These are phyloP conservation scores for Cistogaster globosa DNA, from an alignment of 2,888 invertebrate genomes.

Conservation along the genomic window DNA sequence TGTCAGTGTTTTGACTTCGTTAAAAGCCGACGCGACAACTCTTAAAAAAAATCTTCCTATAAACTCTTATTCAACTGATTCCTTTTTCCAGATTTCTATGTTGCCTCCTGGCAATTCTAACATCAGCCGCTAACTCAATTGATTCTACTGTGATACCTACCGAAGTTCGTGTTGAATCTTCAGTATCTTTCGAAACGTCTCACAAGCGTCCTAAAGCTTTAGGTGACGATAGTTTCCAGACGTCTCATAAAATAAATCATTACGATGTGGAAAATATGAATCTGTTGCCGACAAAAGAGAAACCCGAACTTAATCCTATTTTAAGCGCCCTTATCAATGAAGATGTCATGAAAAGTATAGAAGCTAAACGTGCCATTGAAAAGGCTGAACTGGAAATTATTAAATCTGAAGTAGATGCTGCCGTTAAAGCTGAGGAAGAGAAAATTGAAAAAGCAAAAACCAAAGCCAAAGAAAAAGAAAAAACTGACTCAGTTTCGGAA, in stretches of 20 bases:
- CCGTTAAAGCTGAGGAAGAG: slow-evolving; percentile 64
- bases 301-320: slow-evolving; percentile 82
- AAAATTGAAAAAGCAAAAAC: slow-evolving; percentile 40
- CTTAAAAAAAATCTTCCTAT: too few species aligned
- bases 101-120: slow-evolving; percentile 75
- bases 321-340: slow-evolving; percentile 84
- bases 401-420: slow-evolving; percentile 75
- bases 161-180: slow-evolving; percentile 67
- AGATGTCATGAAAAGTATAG: slow-evolving; percentile 84
- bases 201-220: slow-evolving; percentile 87
- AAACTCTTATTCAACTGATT: background rate
- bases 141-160: slow-evolving; percentile 62
- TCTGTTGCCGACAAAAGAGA: slow-evolving; percentile 82
- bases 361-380: slow-evolving; percentile 82
- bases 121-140: slow-evolving; percentile 73
- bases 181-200: slow-evolving; percentile 86
- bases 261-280: slow-evolving; percentile 75
- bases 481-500: slow-evolving; percentile 72
- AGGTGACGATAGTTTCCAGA: slow-evolving; percentile 79
- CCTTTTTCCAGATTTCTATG: slow-evolving; percentile 75
- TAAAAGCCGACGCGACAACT: too few species aligned
- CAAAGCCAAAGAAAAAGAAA: slow-evolving; percentile 10
- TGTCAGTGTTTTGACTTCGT: too few species aligned
- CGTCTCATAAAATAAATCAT: slow-evolving; percentile 79
- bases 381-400: slow-evolving; percentile 78